Base-by-base conservation (phyloP, 2,113 vertebrate genomes). In the Rhinolophus ferrumequinum region DNA sequence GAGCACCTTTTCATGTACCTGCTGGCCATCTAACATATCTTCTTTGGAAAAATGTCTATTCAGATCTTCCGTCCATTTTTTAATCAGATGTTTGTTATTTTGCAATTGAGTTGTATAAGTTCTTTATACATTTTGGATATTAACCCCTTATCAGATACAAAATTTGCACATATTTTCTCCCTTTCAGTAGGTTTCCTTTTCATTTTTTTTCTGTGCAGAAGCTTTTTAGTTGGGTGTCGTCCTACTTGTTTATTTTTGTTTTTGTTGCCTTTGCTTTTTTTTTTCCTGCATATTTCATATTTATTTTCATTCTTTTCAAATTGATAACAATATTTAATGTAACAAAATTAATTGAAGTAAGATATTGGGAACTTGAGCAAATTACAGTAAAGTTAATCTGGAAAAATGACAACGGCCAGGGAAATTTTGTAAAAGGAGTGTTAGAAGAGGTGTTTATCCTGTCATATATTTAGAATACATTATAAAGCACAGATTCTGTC, bases 301-400 rank as follows among this genome's bases (percentile, higher is more conserved):
- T 54, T 85, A 73, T 47, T 84, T 95, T 64, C 14, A 79, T 35
- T 77, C 16, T 90, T 66, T 84, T 88, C 62, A 93, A 72, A 47
- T 85, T 70, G 62, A 47, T 38, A 79, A 54, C 16, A 70, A 15
- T 18, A 38, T 75, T 28, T 92, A 67, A 77, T 33, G 15, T 21
- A 73, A 80, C 5, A 41, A 54, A 41, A 52, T 22, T 13, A 52
- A 33, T 28, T 28, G 35, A 21, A 81, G 54, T 88, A 83, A 52
- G 47, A 67, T 47, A 75, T 50, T 58, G 8, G 26, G 19, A 88
- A 84, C 35, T 30, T 89, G 62, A 79, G 13, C 24, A 72, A 83
- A 47, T 73, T 22, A 81, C 44, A 15, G 7, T 73, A 26, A 72
- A 73, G 30, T 66, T 73, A 30, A 79, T 56, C 66, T 86, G 56